These are phyloP conservation scores for Caenorhabditis uteleia DNA, from an alignment of 2,888 invertebrate genomes.

Conservation along the genomic window DNA sequence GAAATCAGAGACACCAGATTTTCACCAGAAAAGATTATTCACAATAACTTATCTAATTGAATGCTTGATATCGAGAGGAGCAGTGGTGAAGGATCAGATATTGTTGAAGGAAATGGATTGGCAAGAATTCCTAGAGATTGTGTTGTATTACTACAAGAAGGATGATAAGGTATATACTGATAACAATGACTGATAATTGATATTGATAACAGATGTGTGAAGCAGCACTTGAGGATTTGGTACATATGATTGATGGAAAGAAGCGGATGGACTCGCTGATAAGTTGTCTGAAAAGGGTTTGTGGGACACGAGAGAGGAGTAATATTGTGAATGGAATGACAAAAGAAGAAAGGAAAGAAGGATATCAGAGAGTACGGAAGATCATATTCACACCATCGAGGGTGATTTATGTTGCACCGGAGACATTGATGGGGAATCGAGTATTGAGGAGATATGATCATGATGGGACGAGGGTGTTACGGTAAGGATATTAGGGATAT, in stretches of 20 bases:
- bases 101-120: not conserved
- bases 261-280: slow-evolving; percentile 26
- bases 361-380: slow-evolving; percentile 22
- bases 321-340: slow-evolving; percentile 8
- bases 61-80: slow-evolving; percentile 21
- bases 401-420: slow-evolving; percentile 58
- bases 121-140: slow-evolving; percentile 4
- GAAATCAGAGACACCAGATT: slow-evolving; percentile 1
- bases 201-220: slow-evolving; percentile 18
- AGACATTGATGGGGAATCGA: slow-evolving; percentile 67
- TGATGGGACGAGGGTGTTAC: slow-evolving; percentile 49
- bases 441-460: slow-evolving; percentile 54
- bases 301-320: slow-evolving; percentile 1
- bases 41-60: slow-evolving; percentile 14
- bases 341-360: slow-evolving; percentile 8
- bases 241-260: slow-evolving; percentile 9
- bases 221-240: slow-evolving; percentile 19
- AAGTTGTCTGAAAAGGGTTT: slow-evolving; percentile 23
- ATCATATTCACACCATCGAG: slow-evolving; percentile 63
- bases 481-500: no score
- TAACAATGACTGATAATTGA: not conserved
- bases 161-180: slow-evolving; percentile 6
- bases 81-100: slow-evolving; percentile 28
- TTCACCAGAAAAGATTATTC: slow-evolving; percentile 9
- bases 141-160: not conserved